Evolutionary conservation across 1,140 invertebrate species (phyloP).

Genomic region (Contarinia nasturtii): DNA sequence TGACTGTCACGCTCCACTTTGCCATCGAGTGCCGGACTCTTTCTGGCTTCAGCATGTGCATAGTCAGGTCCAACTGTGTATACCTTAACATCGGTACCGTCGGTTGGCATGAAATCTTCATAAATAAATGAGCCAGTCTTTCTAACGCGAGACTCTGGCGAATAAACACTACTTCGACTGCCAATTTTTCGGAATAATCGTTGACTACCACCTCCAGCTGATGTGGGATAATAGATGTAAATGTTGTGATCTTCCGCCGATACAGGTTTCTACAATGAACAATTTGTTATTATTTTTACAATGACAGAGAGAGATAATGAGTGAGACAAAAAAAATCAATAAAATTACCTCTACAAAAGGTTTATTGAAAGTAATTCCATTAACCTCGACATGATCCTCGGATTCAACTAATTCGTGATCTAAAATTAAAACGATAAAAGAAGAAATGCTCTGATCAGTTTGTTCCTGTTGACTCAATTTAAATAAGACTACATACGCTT

Average conservation of each 20-base stretch:
- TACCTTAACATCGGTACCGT: constrained; percentile 60
- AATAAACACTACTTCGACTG: constrained; percentile 94
- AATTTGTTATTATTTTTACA: too few species aligned
- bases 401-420: constrained; percentile 88
- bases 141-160: constrained; percentile 84
- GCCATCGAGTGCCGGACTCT: constrained; percentile 93
- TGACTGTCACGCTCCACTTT: constrained; percentile 97
- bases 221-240: constrained; percentile 98
- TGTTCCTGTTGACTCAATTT: background rate
- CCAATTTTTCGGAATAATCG: constrained; percentile 96
- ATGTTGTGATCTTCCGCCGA: constrained; percentile 99
- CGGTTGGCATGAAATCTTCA: constrained; percentile 99
- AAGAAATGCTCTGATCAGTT: too few species aligned
- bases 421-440: constrained; percentile 20
- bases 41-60: constrained; percentile 95
- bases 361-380: constrained; percentile 92
- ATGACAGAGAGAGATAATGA: too few species aligned
- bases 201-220: constrained; percentile 94
- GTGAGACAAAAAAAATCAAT: too few species aligned
- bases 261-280: constrained; percentile 17
- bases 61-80: constrained; percentile 81
- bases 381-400: constrained; percentile 97
- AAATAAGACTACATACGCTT: constrained; percentile 53
- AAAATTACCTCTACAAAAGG: constrained; percentile 75
- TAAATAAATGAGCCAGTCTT: constrained; percentile 98